phyloP scores from a whole-genome alignment of 2,888 invertebrate species.

The Deroplatys truncata region DNA sequence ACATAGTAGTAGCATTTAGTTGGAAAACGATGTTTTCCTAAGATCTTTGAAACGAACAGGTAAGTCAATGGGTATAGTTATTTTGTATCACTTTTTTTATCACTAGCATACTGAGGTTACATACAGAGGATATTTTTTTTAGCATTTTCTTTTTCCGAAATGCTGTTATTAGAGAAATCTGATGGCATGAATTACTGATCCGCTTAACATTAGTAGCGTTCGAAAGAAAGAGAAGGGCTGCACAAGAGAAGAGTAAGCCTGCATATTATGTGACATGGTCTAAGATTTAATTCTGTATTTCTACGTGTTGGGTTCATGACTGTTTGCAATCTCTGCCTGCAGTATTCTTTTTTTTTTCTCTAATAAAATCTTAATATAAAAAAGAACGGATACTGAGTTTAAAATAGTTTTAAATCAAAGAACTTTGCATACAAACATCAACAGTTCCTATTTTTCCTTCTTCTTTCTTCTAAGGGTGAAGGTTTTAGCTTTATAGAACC shows the following conservation, averaged over 20 bases:
- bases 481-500: neutral
- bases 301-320: neutral
- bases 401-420: neutral
- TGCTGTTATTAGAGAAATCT: neutral
- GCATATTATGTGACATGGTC: neutral
- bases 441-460: neutral
- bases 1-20: neutral
- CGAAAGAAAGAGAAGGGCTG: neutral
- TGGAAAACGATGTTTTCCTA: neutral
- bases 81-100: neutral
- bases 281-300: neutral
- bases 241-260: neutral
- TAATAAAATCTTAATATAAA: neutral
- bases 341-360: neutral
- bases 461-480: neutral
- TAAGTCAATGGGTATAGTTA: neutral
- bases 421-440: neutral
- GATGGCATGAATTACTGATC: neutral
- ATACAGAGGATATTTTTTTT: neutral
- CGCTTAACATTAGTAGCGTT: neutral
- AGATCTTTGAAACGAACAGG: neutral
- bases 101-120: neutral
- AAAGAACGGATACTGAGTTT: neutral
- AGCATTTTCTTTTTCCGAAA: neutral
- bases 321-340: neutral